Evolutionary conservation across 2,888 invertebrate genomes (phyloP).

Genomic region (Adelphocoris suturalis): DNA sequence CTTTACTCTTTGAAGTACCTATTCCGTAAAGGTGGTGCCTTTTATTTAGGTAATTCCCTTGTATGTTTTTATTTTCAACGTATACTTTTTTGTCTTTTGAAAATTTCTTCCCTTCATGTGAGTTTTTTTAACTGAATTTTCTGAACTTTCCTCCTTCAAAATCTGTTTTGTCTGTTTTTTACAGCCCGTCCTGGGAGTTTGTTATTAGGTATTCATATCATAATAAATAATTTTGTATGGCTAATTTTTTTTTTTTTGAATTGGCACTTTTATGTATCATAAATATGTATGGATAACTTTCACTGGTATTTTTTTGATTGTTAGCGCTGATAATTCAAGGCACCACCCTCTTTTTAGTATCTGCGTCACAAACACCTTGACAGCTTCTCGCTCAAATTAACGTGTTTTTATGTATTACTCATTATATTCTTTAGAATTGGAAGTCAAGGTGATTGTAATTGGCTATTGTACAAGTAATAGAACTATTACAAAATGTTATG

Average conservation of each 20-base stretch:
- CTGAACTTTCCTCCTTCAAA: conserved; percentile 64
- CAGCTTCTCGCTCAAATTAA: conserved; percentile 5
- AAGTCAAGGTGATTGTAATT: too few species aligned
- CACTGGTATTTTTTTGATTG: conserved; percentile 35
- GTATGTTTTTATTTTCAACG: background rate
- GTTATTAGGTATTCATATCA: conserved; percentile 65
- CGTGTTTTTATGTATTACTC: too few species aligned
- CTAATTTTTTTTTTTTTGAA: conserved; percentile 41
- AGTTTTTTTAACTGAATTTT: conserved; percentile 17
- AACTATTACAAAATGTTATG: too few species aligned
- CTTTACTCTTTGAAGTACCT: background rate
- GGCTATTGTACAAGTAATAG: too few species aligned
- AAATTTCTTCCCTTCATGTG: conserved; percentile 6
- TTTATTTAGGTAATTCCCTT: conserved; percentile 1
- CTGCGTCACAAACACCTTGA: background rate
- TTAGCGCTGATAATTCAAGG: conserved; percentile 60
- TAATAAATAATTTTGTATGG: conserved; percentile 46
- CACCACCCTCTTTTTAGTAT: conserved; percentile 60
- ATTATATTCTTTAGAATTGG: too few species aligned
- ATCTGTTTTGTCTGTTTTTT: conserved; percentile 55
- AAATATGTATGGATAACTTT: conserved; percentile 43
- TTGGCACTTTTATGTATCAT: conserved; percentile 65
- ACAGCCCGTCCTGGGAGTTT: conserved; percentile 71
- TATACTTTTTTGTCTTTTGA: conserved; percentile 34
- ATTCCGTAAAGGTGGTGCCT: conserved; percentile 62